Base-by-base conservation (phyloP, 2,888 invertebrate genomes). In the Arge pagana region DNA sequence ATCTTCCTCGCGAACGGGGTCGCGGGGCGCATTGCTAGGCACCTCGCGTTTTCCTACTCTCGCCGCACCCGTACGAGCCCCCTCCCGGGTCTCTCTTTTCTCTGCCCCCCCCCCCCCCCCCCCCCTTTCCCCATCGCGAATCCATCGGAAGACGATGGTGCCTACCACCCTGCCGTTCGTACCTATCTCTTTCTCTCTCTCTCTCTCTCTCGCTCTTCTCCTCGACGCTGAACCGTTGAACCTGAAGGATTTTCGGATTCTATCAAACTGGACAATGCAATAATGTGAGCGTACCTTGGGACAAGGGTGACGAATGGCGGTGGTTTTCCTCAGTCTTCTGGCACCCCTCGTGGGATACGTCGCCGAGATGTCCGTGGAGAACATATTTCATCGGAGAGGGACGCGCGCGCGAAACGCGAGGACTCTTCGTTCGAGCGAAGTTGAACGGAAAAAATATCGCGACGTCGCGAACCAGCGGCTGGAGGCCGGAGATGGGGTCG, bases 191-290 rank as follows among this genome's bases (percentile, higher is more conserved):
- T 54, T 56, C 58, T 55, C 50, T 54, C 53, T 56, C 50, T 51
- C 41, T 49, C 49, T 56, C 45, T 50, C 35, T 45, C 41, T 24
- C 41, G 37, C 28, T 39, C 26, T 50, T 50, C 42, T 41, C 42
- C 41, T 52, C 41, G 31, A 31, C 19, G 36, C 21, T 21, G 48
- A 48, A 16, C 13, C 48, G 41, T 52, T 56, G 62, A 56, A 67
- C 65, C 69, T 71, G 67, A 74, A 75, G 74, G 75, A 76, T 76
- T 76, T 75, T 66, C 63, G 71, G 74, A 75, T 76, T 74, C 74
- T 73, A 74, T 76, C 74, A 74, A 74, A 74, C 74, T 67, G 50
- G 42, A 33, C 35, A 35, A 26, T 50, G 41, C 40, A 40, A 39
- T 41, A 33, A 40, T 50, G 50, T 28, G 33, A 40, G 50, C 39